Evolutionary conservation across 1,140 invertebrate species (phyloP).

Genomic region (Drosophila paulistorum): DNA sequence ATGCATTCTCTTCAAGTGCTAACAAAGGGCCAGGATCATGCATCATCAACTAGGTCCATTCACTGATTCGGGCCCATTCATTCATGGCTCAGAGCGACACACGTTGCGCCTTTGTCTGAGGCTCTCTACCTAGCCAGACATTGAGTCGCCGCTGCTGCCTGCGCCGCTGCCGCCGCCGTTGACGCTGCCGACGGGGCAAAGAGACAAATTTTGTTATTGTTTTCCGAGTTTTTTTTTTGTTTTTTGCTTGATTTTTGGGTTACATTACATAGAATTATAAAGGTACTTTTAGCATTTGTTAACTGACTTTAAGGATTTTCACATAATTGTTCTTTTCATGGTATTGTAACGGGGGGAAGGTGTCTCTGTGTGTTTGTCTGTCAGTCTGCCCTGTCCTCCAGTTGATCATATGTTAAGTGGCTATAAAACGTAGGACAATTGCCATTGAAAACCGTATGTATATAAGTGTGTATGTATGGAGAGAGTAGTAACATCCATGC

Average conservation of each 20-base stretch:
- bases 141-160: constrained; percentile 39
- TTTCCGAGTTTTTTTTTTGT: constrained; percentile 7
- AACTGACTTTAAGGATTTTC: constrained; percentile 77
- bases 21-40: constrained; percentile 59
- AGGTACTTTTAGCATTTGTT: constrained; percentile 78
- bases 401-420: constrained; percentile 80
- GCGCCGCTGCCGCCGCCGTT: constrained; percentile 39
- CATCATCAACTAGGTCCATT: constrained; percentile 56
- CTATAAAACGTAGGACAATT: constrained; percentile 73
- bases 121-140: constrained; percentile 47
- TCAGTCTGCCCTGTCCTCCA: constrained; percentile 33
- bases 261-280: constrained; percentile 77
- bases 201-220: constrained; percentile 16
- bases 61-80: constrained; percentile 53
- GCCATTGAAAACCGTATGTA: constrained; percentile 45
- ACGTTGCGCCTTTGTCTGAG: constrained; percentile 65
- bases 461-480: no score
- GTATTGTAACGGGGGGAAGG: constrained; percentile 42
- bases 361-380: constrained; percentile 36
- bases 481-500: neutral
- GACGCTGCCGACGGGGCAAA: constrained; percentile 23
- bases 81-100: constrained; percentile 51
- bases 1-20: constrained; percentile 56
- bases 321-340: constrained; percentile 76
- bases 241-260: constrained; percentile 59